Evolutionary conservation across 2,797 vertebrate species (phyloP), one percentile per base, ranked within the genome.

Genomic region (Argentina silus): DNA sequence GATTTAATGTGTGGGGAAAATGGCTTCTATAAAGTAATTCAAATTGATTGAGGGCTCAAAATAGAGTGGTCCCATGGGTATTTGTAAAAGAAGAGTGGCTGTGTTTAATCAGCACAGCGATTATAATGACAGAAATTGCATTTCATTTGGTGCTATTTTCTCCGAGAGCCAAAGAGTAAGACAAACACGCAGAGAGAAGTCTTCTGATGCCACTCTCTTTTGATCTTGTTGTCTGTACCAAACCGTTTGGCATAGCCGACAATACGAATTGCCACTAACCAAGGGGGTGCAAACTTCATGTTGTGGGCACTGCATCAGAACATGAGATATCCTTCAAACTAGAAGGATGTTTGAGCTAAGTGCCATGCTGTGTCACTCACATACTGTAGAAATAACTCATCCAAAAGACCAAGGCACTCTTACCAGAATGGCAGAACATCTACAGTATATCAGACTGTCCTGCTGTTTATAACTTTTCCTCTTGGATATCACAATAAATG

Each of bases 11-110:
- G 45, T 23, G 7, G 57, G 8, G 19, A 73, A 48, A 66, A 47
- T 66, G 75, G 53, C 57, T 80, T 57, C 68, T 65, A 51, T 23
- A 74, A 69, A 48, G 67, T 67, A 67, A 84, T 84, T 75, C 64
- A 76, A 76, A 73, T 7, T 50, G 66, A 76, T 36, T n/a, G n/a
- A 70, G 48, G 70, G 62, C 66, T 43, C 23, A 74, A 71, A 76
- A 59, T 75, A 67, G 73, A 27, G 2, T 1, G 3, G 1, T 62
- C 75, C 55, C 15, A 15, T 42, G 11, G 51, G 43, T 50, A 3
- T 57, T 70, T 55, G 73, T 48, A 55, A n/a, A 62, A 60, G 17
- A 44, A 50, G 45, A 70, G 14, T 19, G 12, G 8, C 67, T 62
- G 62, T n/a, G 0, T 17, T 56, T 2, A 61, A 77, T 83, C 79